Percentiles rank a stretch among this genome's conserved stretches.
phyloP scores from a whole-genome alignment of 2,888 invertebrate species.

The Campoletis raptor region DNA sequence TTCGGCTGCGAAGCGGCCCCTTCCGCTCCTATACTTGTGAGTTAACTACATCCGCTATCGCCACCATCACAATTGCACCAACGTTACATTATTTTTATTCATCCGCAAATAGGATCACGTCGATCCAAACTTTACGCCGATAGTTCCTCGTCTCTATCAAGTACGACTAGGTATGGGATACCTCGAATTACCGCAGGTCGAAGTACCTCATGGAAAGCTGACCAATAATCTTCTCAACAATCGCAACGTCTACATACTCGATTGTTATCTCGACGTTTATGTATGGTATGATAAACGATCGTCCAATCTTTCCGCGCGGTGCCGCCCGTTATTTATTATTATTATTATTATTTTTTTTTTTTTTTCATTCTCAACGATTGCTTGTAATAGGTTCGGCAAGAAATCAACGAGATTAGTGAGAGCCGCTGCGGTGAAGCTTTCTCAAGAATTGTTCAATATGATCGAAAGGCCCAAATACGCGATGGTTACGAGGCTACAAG shows the following conservation, averaged over 20 bases:
- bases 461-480: slow-evolving; percentile 95
- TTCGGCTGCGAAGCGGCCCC: slow-evolving; percentile 86
- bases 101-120: slow-evolving; percentile 89
- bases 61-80: background rate
- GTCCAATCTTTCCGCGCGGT: too few species aligned
- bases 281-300: slow-evolving; percentile 91
- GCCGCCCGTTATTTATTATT: background rate
- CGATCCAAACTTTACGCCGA: slow-evolving; percentile 88
- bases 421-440: slow-evolving; percentile 98
- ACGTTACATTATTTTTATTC: background rate
- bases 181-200: slow-evolving; percentile 97
- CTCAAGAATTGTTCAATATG: slow-evolving; percentile 98
- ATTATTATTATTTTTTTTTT: background rate
- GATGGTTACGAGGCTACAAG: slow-evolving; percentile 94
- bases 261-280: slow-evolving; percentile 97
- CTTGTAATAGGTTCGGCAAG: slow-evolving; percentile 93
- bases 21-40: slow-evolving; percentile 85
- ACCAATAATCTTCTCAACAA: slow-evolving; percentile 93
- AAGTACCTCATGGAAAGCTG: slow-evolving; percentile 91
- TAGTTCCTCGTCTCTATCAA: slow-evolving; percentile 93
- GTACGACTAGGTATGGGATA: slow-evolving; percentile 99
- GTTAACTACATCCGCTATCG: background rate
- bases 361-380: background rate
- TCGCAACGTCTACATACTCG: slow-evolving; percentile 97
- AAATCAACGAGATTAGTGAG: slow-evolving; percentile 98